phyloP scores from a whole-genome alignment of 2,888 invertebrate species.

The Tetranychus piercei region DNA sequence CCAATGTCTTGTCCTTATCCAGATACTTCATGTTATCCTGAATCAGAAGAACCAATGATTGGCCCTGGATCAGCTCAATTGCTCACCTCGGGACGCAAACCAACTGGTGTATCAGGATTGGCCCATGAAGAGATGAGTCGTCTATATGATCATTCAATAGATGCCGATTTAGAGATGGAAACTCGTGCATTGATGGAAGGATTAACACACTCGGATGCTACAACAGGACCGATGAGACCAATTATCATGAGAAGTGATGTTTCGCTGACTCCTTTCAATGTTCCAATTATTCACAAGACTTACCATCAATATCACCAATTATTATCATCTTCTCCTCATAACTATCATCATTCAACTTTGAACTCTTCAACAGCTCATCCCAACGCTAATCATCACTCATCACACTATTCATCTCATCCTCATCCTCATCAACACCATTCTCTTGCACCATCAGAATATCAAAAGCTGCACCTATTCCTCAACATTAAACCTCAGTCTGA shows the following conservation, averaged over 20 bases:
- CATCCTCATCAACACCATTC: background rate
- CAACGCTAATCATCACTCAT: background rate
- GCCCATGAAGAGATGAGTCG: background rate
- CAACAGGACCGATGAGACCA: background rate
- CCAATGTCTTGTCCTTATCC: too few species aligned
- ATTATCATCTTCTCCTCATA: background rate
- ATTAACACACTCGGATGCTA: background rate
- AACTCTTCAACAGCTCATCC: background rate
- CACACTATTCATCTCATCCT: background rate
- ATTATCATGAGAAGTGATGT: background rate
- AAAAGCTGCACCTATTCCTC: background rate
- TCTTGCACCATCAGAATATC: background rate
- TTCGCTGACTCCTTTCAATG: background rate
- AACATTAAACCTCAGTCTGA: background rate
- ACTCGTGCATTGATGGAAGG: too few species aligned
- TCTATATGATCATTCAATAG: background rate
- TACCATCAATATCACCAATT: background rate
- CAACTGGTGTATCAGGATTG: background rate
- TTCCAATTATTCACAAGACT: background rate
- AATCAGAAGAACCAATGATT: background rate
- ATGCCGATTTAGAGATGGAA: too few species aligned
- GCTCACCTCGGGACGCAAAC: background rate
- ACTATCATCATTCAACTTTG: too few species aligned
- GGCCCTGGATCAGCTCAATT: background rate
- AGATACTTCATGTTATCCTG: background rate